These are phyloP conservation scores for Aegithalos caudatus DNA, from an alignment of 2,113 vertebrate genomes.

Conservation along the genomic window DNA sequence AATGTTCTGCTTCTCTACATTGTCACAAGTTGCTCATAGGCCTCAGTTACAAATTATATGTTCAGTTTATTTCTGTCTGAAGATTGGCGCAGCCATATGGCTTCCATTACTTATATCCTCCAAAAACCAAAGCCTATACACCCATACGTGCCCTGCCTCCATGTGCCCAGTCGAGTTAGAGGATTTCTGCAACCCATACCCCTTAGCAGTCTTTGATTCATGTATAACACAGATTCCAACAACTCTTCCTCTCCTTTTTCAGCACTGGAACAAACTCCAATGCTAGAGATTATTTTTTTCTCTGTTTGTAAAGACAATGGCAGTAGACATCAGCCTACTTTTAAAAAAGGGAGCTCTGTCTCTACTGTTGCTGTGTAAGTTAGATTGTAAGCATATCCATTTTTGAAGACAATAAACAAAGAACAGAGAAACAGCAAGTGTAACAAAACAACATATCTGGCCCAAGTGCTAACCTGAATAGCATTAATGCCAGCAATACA, in stretches of 20 bases:
- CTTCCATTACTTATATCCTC: neutral
- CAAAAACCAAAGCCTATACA: neutral
- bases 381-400: neutral
- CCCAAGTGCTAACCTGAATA: neutral
- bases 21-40: neutral
- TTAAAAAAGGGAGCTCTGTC: neutral
- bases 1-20: neutral
- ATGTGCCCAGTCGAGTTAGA: neutral
- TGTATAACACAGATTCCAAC: neutral
- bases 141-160: neutral
- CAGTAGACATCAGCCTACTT: neutral
- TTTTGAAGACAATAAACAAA: neutral
- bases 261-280: neutral
- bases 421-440: neutral
- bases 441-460: neutral
- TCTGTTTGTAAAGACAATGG: neutral
- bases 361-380: neutral
- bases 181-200: neutral
- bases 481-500: neutral
- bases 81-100: neutral
- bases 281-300: neutral
- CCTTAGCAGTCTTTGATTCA: neutral
- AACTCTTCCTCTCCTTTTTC: neutral
- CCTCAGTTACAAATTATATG: neutral
- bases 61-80: neutral